A percentile compares a stretch with the other conserved stretches of the same genome.
Evolutionary conservation across 2,797 vertebrate genomes (phyloP).

Genomic region (Crocodylus rhombifer): DNA sequence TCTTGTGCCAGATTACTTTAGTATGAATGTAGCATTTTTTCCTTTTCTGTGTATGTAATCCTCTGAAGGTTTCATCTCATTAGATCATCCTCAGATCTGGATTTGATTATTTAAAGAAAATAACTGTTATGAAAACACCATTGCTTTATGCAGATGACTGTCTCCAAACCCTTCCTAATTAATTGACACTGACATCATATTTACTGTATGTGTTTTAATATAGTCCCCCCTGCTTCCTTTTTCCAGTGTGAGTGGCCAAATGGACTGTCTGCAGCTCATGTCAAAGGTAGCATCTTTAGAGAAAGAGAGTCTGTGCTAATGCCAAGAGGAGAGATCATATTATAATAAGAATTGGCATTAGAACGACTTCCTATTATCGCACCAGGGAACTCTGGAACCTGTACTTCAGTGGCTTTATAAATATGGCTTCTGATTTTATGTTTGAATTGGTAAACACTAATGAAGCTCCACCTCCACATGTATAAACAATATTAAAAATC

Average conservation of each 20-base stretch:
- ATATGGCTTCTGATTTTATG: not conserved
- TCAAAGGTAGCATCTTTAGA: not conserved
- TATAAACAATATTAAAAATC: too few relatives aligned
- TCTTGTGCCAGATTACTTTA: not conserved
- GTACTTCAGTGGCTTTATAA: not conserved
- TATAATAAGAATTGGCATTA: not conserved
- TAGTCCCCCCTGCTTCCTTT: not conserved
- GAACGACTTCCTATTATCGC: not conserved
- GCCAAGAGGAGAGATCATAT: not conserved
- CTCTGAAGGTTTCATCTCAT: not conserved
- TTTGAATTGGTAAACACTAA: too few relatives aligned
- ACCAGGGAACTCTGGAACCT: not conserved
- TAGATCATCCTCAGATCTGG: not conserved
- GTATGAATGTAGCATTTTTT: constrained; percentile 23
- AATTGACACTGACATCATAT: not conserved
- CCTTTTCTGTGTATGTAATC: not conserved
- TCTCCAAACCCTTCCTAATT: not conserved
- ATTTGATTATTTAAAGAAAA: constrained; percentile 33
- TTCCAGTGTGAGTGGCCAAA: constrained; percentile 19
- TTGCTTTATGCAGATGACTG: not conserved
- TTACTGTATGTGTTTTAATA: constrained; percentile 16
- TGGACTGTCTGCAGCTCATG: not conserved
- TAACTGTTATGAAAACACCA: not conserved
- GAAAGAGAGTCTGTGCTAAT: not conserved
- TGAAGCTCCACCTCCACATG: too few relatives aligned